A percentile compares a stretch with the other conserved stretches of the same genome.
phyloP scores from a whole-genome alignment of 2,888 invertebrate genomes.

The Cryptus armator region DNA sequence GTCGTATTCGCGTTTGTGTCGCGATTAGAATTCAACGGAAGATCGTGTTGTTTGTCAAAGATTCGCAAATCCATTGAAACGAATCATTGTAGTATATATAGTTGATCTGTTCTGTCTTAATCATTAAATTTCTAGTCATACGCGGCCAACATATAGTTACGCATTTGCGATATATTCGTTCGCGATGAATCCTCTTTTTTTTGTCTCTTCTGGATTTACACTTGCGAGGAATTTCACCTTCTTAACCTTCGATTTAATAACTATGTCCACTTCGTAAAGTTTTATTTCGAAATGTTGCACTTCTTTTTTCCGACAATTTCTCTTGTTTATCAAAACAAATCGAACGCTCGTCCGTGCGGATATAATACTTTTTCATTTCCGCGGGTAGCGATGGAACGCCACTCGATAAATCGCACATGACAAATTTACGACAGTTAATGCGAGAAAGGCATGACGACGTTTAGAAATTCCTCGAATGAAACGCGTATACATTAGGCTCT shows the following conservation, averaged over 20 bases:
- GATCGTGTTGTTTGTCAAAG: too few species aligned
- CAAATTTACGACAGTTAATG: neutral
- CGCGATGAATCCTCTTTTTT: neutral
- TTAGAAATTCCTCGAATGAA: constrained; percentile 58
- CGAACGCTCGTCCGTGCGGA: neutral
- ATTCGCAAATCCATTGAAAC: neutral
- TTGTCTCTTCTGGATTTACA: neutral
- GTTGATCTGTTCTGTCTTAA: neutral
- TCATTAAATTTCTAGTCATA: neutral
- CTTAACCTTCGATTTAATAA: neutral
- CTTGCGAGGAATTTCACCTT: neutral
- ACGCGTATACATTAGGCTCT: constrained; percentile 17
- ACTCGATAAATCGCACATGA: neutral
- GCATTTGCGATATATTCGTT: neutral
- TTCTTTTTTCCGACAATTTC: neutral
- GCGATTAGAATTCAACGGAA: neutral
- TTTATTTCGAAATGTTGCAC: neutral
- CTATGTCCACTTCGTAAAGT: neutral
- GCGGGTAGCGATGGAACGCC: neutral
- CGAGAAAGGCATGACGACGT: constrained; percentile 36
- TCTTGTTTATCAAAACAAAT: neutral
- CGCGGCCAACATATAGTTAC: neutral
- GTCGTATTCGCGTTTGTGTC: neutral
- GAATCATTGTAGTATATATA: neutral
- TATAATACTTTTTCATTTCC: neutral